Evolutionary conservation across 2,797 vertebrate species (phyloP), one percentile per base, ranked within the genome.

Genomic region (Chelmon rostratus): DNA sequence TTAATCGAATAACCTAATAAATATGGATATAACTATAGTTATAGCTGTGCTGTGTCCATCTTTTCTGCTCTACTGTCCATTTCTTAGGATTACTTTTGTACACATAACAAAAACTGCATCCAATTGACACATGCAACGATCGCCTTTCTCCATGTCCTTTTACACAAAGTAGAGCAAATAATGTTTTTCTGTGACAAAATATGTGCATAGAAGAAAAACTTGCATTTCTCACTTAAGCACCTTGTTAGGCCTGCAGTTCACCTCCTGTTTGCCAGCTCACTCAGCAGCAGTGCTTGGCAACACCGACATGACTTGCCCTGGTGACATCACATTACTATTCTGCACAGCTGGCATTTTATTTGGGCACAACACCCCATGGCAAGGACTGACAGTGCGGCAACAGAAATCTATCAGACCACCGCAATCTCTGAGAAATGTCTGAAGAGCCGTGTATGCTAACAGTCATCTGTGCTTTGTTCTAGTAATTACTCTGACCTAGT

Each of bases 321-420:
- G n/a, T 78, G 72, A 91, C 85, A 76, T 82, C 66, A 82, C 75
- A 91, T 89, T 87, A 85, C 56, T 82, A 89, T 91, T 90, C 80
- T 88, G 85, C 90, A 79, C n/a, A 52, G 81, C 74, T 81, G 75
- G 83, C 85, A 56, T 74, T 91, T 89, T 68, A 70, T 78, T 57
- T 12, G 2, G 66, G 42, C 42, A 57, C 61, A 70, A 38, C 50
- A 75, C 44, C 75, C 25, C 31, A 47, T 73, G 53, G 69, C 61
- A 76, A 35, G 6, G 44, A 72, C 69, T 9, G 65, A 85, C 49
- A 66, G 40, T 8, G 61, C 38, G 10, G 61, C 61, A 64, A 53
- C 47, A 79, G 31, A 66, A 79, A 73, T 71, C 33, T 21, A 62
- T 78, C 33, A 56, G 66, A 78, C 49, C 12, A 54, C 59, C 31